Evolutionary conservation across 1,140 invertebrate genomes (phyloP), one percentile per base, ranked within the genome.

Genomic region (Zophobas morio): DNA sequence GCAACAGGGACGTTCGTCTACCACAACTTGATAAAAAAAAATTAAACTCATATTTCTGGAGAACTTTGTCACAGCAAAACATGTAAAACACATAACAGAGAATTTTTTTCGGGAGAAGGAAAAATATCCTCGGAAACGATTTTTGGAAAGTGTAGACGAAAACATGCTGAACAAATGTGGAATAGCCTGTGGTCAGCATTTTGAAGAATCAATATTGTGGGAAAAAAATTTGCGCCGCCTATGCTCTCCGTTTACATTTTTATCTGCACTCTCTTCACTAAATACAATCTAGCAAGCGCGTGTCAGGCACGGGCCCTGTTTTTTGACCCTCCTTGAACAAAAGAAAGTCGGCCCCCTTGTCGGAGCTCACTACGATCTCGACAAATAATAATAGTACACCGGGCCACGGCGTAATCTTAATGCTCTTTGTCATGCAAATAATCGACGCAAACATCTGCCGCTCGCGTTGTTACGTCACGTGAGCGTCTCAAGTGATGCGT

Each of bases 251-350:
- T 76, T 78, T 75, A 75, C 73, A 75, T 74, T 75, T 76, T 78
- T 76, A 76, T 76, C 73, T 76, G 47, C 66, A 71, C 74, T 75
- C 81, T 76, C 74, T 78, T 70, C 70, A 78, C 56, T 77, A 78
- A 83, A 83, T 80, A 83, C 81, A 83, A 83, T 82, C 77, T 80
- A 82, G 75, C 75, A 57, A 81, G 71, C 84, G 84, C 81, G 84
- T 85, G 84, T 82, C 83, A 76, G 75, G 77, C 84, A 84, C 83
- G 83, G 82, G 84, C 66, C 82, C 81, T 78, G 81, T 83, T 85
- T 83, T 85, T 85, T 84, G 81, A 83, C 84, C 83, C 84, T 84
- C 82, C 72, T 60, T 80, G 79, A 82, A 85, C 81, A 84, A 83
- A 84, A 84, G 82, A 84, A 83, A 83, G 54, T 78, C 78, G 73